Evolutionary conservation across 1,140 invertebrate species (phyloP).

Genomic region (Drosophila rufa): DNA sequence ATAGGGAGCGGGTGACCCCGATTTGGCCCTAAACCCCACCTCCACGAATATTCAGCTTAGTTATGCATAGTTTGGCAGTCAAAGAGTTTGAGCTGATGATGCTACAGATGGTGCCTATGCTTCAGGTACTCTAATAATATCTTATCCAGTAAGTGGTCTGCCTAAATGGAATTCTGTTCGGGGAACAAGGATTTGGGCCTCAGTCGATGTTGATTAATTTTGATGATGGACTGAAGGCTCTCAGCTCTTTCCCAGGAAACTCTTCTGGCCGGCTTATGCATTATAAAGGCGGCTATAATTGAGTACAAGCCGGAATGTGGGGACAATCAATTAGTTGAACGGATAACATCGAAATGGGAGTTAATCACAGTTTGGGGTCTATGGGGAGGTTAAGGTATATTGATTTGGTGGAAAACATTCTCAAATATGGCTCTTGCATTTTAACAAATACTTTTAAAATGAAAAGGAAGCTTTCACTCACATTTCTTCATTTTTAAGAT

Average conservation of each 20-base stretch:
- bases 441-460: not conserved
- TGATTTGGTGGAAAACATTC: too few relatives aligned
- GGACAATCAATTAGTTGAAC: slow-evolving; percentile 26
- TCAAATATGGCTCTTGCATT: not conserved
- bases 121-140: slow-evolving; percentile 49
- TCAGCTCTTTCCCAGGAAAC: slow-evolving; percentile 24
- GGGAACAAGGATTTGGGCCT: slow-evolving; percentile 25
- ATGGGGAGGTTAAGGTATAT: not conserved
- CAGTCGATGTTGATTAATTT: slow-evolving; percentile 45
- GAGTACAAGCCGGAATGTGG: slow-evolving; percentile 14
- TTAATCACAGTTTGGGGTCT: slow-evolving; percentile 4
- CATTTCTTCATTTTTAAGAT: not conserved
- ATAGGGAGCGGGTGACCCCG: not conserved
- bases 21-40: slow-evolving; percentile 1
- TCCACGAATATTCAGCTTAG: slow-evolving; percentile 33
- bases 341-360: not conserved
- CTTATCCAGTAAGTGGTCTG: slow-evolving; percentile 43
- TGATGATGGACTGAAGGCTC: slow-evolving; percentile 20
- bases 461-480: not conserved
- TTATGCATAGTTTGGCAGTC: slow-evolving; percentile 48
- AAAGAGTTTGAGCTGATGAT: slow-evolving; percentile 42
- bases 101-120: slow-evolving; percentile 28
- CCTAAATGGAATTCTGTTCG: slow-evolving; percentile 42
- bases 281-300: slow-evolving; percentile 35
- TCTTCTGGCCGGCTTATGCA: slow-evolving; percentile 22